Conservation (phyloP, 2,113 vertebrate genomes). For the Bostrychus sinensis region DNA sequence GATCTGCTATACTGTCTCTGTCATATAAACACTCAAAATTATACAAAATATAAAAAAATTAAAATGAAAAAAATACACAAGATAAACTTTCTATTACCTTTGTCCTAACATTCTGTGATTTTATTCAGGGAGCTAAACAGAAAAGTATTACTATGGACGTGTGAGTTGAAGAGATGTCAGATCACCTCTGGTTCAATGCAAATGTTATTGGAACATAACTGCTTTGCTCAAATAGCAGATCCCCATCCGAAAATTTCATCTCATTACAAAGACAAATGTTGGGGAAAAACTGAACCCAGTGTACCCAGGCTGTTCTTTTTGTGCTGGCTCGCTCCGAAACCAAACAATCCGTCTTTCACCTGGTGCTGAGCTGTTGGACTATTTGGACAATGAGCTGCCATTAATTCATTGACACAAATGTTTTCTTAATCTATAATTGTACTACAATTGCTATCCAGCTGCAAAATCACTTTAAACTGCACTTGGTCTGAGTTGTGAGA, state of each 20-base stretch:
- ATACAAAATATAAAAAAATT: too few species aligned
- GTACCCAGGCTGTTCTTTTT: conserved; percentile 50
- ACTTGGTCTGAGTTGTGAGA: conserved; percentile 20
- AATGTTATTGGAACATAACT: conserved; percentile 49
- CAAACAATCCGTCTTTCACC: conserved; percentile 57
- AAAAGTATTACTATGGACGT: conserved; percentile 56
- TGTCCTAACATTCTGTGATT: background rate
- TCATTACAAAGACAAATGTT: conserved; percentile 56
- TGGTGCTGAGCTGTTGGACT: conserved; percentile 50
- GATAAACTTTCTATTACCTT: background rate
- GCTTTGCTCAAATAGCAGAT: conserved; percentile 28
- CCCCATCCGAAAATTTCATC: conserved; percentile 30
- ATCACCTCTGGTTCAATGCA: conserved; percentile 53
- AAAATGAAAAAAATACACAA: too few species aligned
- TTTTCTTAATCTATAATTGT: conserved; percentile 73
- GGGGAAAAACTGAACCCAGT: conserved; percentile 40
- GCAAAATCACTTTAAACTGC: conserved; percentile 59
- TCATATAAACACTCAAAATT: too few species aligned
- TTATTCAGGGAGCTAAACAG: conserved; percentile 36
- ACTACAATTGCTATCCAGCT: conserved; percentile 67
- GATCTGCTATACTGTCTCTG: too few species aligned
- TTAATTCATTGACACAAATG: conserved; percentile 71
- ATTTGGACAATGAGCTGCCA: conserved; percentile 61
- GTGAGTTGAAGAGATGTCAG: conserved; percentile 47
- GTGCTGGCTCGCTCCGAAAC: conserved; percentile 52